Evolutionary conservation across 2,797 vertebrate species (phyloP).

Genomic region (Neosilurus hyrtlii): DNA sequence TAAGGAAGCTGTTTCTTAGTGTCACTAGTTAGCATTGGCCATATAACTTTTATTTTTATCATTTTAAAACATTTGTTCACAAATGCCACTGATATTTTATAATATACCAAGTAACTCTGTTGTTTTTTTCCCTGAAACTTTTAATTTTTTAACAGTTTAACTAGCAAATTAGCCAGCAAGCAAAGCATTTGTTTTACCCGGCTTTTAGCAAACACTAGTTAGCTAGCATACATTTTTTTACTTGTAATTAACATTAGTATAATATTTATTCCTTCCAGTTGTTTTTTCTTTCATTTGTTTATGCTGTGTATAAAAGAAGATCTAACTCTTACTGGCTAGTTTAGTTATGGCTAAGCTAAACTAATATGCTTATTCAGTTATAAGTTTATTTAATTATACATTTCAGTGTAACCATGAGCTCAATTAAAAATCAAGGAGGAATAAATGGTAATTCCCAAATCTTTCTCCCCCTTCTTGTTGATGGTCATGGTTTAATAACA

Average conservation of each 20-base stretch:
- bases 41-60: too few species aligned
- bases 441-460: neutral
- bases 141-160: neutral
- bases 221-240: too few species aligned
- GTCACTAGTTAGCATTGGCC: neutral
- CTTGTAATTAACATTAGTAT: neutral
- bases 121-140: neutral
- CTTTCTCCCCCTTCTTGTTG: neutral
- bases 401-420: neutral
- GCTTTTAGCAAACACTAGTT: neutral
- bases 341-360: neutral
- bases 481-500: neutral
- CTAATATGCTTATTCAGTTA: neutral
- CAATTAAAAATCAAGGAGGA: neutral
- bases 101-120: neutral
- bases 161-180: neutral
- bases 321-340: neutral
- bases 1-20: neutral
- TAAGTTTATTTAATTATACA: neutral
- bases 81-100: neutral
- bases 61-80: neutral
- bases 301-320: neutral
- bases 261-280: neutral
- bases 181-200: neutral
- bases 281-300: neutral